Base-by-base conservation (phyloP, 2,797 vertebrate genomes). In the Perdix hodgsoniae region DNA sequence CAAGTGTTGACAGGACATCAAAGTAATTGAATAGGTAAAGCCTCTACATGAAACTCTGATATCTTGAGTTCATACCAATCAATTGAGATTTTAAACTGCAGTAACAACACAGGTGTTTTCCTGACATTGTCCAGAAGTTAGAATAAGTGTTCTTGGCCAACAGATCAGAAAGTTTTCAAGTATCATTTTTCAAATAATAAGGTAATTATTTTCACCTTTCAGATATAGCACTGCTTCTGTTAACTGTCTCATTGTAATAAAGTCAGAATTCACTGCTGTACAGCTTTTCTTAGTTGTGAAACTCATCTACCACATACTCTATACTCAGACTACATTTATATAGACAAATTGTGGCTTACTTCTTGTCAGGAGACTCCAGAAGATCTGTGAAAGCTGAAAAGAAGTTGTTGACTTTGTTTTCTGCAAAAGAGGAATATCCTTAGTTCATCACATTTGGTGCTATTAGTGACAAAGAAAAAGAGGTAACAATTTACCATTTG, bases 61-160 rank as follows among this genome's bases (percentile, higher is more conserved):
- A 83, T 91, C 93, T 85, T 86, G 71, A 87, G 29, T 90, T 89
- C 50, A 91, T n/a, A 76, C 16, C 16, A 52, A 91, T 39, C 3
- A 1, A 15, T 71, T 83, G 73, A 77, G 15, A 37, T 88, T 95
- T 94, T 82, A 80, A 91, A 61, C 69, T 44, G 66, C 24, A 77
- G 40, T 91, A 76, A 50, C 70, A 94, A 90, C n/a, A 95, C 50
- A 79, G 65, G 10, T 71, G 47, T 95, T 95, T 86, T 57, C 42
- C 57, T 54, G 65, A 88, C 45, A 14, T 56, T 35, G 14, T 79
- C 76, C 91, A 92, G 37, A 54, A 96, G 80, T 93, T 57, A 86
- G 23, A 85, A 17, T 31, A 49, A 2, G 2, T 0, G 0, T 29
- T 77, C 50, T 78, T 82, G 40, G 31, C 17, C 64, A 79, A 83